phyloP scores from a whole-genome alignment of 2,113 vertebrate species.

The Cyphomyrus plagiostoma region DNA sequence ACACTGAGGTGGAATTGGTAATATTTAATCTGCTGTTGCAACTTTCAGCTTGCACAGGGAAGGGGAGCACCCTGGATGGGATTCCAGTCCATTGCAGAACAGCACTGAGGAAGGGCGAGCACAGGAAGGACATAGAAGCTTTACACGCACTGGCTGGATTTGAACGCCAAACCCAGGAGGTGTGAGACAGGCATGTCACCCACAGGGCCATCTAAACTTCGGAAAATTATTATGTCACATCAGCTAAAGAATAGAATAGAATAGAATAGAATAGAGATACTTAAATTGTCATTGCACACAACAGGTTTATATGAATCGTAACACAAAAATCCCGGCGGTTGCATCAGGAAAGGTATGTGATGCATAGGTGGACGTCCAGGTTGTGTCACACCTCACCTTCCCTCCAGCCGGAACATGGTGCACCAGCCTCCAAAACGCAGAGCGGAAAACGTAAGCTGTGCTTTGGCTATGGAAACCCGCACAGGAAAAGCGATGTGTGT shows the following conservation, averaged over 20 bases:
- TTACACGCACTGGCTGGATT: neutral
- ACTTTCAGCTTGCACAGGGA: neutral
- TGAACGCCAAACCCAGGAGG: neutral
- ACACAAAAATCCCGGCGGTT: neutral
- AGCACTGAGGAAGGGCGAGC: neutral
- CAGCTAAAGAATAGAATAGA: neutral
- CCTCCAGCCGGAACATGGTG: neutral
- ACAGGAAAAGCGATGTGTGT: neutral
- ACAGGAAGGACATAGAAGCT: neutral
- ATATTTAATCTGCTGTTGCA: neutral
- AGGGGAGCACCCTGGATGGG: neutral
- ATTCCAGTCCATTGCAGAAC: neutral
- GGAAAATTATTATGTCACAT: neutral
- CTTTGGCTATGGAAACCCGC: neutral
- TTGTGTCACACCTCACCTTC: neutral
- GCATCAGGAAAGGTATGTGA: neutral
- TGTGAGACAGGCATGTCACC: neutral
- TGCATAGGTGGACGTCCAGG: neutral
- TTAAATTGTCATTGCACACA: neutral
- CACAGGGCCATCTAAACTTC: neutral
- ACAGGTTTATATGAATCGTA: neutral
- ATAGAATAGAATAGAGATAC: neutral
- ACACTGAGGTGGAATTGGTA: neutral
- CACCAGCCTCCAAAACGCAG: neutral
- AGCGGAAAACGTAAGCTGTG: neutral